A percentile compares a stretch with the other conserved stretches of the same genome.
phyloP scores from a whole-genome alignment of 2,888 invertebrate species.

The Lithophane socia region DNA sequence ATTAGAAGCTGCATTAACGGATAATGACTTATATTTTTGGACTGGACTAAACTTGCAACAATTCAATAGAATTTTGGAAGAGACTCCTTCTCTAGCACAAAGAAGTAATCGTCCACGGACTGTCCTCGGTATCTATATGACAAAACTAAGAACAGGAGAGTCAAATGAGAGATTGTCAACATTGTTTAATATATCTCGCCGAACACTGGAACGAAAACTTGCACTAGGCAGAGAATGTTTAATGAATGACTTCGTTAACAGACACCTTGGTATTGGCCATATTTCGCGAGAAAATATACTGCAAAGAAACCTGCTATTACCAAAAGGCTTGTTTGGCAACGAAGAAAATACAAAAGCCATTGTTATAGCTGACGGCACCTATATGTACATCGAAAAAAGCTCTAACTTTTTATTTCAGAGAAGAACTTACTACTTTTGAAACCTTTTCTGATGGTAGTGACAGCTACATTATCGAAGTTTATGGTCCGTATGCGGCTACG shows the following conservation, averaged over 20 bases:
- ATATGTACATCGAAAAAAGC: too few relatives aligned
- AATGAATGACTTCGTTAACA: background rate
- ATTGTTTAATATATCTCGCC: slow-evolving; percentile 18
- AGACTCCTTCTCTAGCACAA: slow-evolving; percentile 17
- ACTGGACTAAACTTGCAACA: slow-evolving; percentile 15
- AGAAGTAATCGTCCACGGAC: slow-evolving; percentile 18
- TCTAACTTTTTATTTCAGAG: too few relatives aligned
- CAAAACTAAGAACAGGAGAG: slow-evolving; percentile 31
- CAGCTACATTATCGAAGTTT: slow-evolving; percentile 7
- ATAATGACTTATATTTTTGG: slow-evolving; percentile 25
- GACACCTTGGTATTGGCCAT: slow-evolving; percentile 4
- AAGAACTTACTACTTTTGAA: too few relatives aligned
- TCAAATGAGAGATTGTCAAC: slow-evolving; percentile 24
- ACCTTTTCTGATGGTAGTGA: slow-evolving; percentile 6
- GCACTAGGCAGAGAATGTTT: slow-evolving; percentile 1
- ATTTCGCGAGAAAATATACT: slow-evolving; percentile 7
- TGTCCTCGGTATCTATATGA: slow-evolving; percentile 25
- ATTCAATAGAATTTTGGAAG: slow-evolving; percentile 22
- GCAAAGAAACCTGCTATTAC: slow-evolving; percentile 4
- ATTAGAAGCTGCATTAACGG: background rate
- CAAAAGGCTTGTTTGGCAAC: slow-evolving; percentile 8
- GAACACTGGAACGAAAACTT: slow-evolving; percentile 6
- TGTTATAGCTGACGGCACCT: background rate
- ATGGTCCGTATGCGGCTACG: slow-evolving; percentile 2
- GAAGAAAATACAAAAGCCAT: slow-evolving; percentile 1